These are phyloP conservation scores for Nylanderia fulva DNA, from an alignment of 1,140 invertebrate genomes.

Conservation along the genomic window DNA sequence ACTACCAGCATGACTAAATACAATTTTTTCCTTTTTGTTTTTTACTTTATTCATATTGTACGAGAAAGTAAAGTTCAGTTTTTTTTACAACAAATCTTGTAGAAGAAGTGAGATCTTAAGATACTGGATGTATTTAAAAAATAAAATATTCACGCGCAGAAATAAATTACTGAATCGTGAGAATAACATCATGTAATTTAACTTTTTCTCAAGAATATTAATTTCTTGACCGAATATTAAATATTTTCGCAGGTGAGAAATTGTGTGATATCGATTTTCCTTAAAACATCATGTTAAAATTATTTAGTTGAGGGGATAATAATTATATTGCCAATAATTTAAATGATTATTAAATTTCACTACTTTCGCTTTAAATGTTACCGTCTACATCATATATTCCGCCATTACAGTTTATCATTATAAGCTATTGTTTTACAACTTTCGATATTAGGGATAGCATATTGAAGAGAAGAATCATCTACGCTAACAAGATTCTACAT, in stretches of 20 bases:
- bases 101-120: background rate
- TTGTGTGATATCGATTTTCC: background rate
- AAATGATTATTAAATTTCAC: slow-evolving; percentile 22
- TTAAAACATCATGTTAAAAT: background rate
- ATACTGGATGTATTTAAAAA: background rate
- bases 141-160: background rate
- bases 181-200: background rate
- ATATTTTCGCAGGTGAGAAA: background rate
- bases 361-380: slow-evolving; percentile 33
- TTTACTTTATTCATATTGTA: background rate
- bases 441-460: slow-evolving; percentile 3
- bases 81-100: background rate
- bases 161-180: background rate
- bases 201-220: background rate
- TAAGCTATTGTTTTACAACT: background rate
- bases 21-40: background rate
- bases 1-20: background rate
- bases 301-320: background rate
- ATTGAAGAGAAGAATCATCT: background rate
- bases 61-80: background rate
- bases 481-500: background rate
- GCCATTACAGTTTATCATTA: background rate
- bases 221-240: background rate
- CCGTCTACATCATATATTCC: background rate
- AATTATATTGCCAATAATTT: slow-evolving; percentile 28